Base-by-base conservation (phyloP, 35 echinoderm and acorn worm genomes). In the Ophiothrix spiculata region DNA sequence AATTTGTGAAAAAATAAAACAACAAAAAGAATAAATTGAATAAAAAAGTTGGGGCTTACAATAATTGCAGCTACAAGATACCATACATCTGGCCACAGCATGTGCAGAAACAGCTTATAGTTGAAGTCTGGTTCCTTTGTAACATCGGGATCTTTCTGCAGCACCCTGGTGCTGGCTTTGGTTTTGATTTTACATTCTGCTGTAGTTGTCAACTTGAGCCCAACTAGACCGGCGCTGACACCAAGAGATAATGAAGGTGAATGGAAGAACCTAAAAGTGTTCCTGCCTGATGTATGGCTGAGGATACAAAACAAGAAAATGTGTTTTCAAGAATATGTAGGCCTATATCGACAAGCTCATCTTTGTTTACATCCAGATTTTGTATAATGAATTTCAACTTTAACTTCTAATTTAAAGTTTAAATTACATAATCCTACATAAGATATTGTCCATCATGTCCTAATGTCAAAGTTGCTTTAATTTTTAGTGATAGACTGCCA, bases 71-170 rank as follows among this genome's bases (percentile, higher is more conserved):
- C 64, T n/a, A 95, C 35, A 28, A 95, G 75, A 49, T 91, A 90
- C 80, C 85, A 85, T 23, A 85, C n/a, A 86, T 95, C 93, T 37
- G 80, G 84, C 82, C 86, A 80, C 54, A 95, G 77, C 37, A 95
- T 84, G 35, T 84, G 28, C 23, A 95, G 56, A 35, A 95, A 87
- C 54, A 88, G 42, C 89, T 90, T 90, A 2, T 86, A 32, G 37
- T 94, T 56, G 35, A 90, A 90, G 13, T 86, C 88, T 40, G 32
- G 38, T 1, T 40, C 56, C 35, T 78, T 63, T 13, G 64, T 69
- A 1, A 25, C 16, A 0, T 32, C 76, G 11, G 32, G 25, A 3
- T 83, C 81, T 3, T 84, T 77, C 54, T 88, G 85, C 80, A 91
- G 75, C 21, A 91, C 41, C 34, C 93, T 40, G 1, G 74, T 88